phyloP scores from a whole-genome alignment of 2,797 vertebrate genomes.

The Mallotus villosus region DNA sequence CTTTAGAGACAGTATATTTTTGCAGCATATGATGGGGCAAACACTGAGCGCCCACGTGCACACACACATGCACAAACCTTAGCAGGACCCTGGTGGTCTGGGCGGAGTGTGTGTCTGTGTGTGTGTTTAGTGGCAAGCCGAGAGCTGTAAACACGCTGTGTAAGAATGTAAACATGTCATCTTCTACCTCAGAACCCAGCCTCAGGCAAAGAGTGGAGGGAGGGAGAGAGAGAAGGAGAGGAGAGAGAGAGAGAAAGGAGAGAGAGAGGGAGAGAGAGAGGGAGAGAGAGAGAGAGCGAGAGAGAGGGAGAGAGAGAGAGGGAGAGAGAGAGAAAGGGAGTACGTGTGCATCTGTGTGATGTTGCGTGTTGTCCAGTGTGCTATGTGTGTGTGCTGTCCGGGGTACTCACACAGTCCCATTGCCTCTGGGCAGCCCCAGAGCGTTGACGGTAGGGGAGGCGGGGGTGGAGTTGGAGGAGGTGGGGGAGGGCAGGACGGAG shows the following conservation, averaged over 20 bases:
- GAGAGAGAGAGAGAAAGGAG: not conserved
- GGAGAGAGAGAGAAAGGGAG: not conserved
- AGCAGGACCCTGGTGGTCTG: not conserved
- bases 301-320: not conserved
- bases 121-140: conserved; percentile 31
- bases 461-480: conserved; percentile 86
- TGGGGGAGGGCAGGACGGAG: conserved; percentile 84
- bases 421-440: conserved; percentile 92
- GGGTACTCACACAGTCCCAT: conserved; percentile 88
- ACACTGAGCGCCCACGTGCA: conserved; percentile 11
- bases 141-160: conserved; percentile 56
- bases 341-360: not conserved
- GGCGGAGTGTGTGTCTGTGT: conserved; percentile 16
- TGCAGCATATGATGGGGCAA: conserved; percentile 4
- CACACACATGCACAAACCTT: conserved; percentile 1
- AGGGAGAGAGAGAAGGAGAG: no score
- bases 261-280: not conserved
- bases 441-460: conserved; percentile 81
- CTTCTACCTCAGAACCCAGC: conserved; percentile 39
- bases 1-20: conserved; percentile 33
- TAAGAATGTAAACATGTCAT: conserved; percentile 68
- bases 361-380: not conserved
- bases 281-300: not conserved
- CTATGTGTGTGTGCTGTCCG: not conserved
- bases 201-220: not conserved